Evolutionary conservation across 2,888 invertebrate species (phyloP).

Genomic region (Sthenelais limicola): DNA sequence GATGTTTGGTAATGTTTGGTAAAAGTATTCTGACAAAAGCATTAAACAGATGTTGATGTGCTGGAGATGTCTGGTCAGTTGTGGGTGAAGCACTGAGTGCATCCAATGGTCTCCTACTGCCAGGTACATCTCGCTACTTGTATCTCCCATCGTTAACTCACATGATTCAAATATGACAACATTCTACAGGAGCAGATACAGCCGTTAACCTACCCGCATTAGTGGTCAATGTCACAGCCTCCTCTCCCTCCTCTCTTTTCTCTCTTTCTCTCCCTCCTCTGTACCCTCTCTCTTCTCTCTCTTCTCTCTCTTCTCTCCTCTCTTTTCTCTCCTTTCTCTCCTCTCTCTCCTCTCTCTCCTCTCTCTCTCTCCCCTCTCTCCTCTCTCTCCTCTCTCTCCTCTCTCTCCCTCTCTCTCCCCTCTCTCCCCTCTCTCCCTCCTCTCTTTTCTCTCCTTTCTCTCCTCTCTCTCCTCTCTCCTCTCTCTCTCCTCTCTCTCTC

Average conservation of each 20-base stretch:
- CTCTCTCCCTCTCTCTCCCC: background rate
- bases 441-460: background rate
- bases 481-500: background rate
- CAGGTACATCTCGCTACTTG: no score
- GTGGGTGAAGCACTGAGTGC: no score
- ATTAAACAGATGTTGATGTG: no score
- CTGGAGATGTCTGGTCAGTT: no score
- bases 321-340: background rate
- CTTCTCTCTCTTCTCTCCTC: background rate
- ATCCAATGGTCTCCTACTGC: no score
- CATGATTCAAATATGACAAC: no score
- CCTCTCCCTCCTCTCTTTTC: constrained; percentile 1
- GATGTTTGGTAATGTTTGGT: no score
- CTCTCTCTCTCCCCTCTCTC: background rate
- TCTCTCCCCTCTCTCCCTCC: constrained; percentile 4
- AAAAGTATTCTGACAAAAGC: no score
- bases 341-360: background rate
- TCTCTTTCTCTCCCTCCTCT: background rate
- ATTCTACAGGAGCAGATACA: no score
- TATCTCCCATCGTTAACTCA: no score
- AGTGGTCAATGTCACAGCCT: no score
- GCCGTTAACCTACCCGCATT: no score
- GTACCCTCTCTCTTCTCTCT: background rate
- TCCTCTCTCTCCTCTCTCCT: background rate
- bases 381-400: background rate